phyloP scores from a whole-genome alignment of 64 coral and sea anemone genomes.

The Stylophora pistillata region DNA sequence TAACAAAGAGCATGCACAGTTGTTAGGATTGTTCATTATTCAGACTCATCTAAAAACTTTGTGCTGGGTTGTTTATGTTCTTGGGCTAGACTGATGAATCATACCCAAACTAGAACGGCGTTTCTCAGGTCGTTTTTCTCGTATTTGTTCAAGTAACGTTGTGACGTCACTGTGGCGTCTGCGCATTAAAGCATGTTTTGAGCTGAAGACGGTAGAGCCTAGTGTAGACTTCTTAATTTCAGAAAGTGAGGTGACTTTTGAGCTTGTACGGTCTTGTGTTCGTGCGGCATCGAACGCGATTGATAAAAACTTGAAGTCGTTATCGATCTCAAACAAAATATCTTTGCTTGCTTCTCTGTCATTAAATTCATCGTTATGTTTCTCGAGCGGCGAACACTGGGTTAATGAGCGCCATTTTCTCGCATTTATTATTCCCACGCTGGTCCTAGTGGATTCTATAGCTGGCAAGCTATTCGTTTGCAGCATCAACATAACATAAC shows the following conservation, averaged over 20 bases:
- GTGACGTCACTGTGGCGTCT: slow-evolving; percentile 27
- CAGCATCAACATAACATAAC: neutral
- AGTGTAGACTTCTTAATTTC: neutral
- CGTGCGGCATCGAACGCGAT: neutral
- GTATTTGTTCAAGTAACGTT: neutral
- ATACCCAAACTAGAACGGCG: neutral
- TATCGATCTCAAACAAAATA: neutral
- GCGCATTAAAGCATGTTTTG: neutral
- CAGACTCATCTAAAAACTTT: no score
- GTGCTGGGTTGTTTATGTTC: no score
- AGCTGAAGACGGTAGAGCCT: neutral
- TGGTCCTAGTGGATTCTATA: no score
- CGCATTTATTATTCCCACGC: no score
- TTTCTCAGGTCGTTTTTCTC: neutral
- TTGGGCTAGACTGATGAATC: neutral
- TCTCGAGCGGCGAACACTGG: neutral
- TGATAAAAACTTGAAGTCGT: slow-evolving; percentile 11
- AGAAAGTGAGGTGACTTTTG: neutral
- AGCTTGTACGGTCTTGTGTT: neutral
- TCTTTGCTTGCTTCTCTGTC: neutral
- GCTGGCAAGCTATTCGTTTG: neutral
- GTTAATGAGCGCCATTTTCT: neutral
- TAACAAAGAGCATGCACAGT: no score
- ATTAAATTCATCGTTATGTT: neutral
- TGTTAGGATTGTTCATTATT: no score